Conservation (phyloP, 2,888 invertebrate genomes). For the Hirtodrosophila confusa region DNA sequence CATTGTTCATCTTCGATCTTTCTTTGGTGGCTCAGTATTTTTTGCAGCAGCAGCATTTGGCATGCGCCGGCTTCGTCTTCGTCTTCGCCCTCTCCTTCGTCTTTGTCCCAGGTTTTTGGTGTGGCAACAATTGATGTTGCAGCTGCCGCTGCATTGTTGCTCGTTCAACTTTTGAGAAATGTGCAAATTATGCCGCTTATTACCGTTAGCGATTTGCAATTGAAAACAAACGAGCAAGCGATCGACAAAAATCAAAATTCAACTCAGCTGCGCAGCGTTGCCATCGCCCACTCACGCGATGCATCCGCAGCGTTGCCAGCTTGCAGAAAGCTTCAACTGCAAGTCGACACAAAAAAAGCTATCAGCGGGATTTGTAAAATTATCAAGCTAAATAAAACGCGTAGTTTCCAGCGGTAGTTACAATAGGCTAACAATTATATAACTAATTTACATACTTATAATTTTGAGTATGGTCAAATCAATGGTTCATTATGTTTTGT, state of each 20-base stretch:
- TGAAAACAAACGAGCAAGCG: constrained; percentile 25
- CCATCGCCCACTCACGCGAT: not conserved
- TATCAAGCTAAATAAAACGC: too few species aligned
- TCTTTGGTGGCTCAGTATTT: constrained; percentile 12
- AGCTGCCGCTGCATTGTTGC: constrained; percentile 39
- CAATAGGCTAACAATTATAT: too few species aligned
- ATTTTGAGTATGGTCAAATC: too few species aligned
- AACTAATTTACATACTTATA: too few species aligned
- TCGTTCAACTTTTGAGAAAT: constrained; percentile 44
- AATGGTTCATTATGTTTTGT: too few species aligned
- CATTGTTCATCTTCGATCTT: constrained; percentile 47
- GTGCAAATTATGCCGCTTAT: constrained; percentile 64
- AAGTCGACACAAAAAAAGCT: too few species aligned
- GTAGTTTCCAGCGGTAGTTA: too few species aligned
- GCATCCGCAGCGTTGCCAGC: not conserved
- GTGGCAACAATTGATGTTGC: constrained; percentile 9
- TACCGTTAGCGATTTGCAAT: constrained; percentile 30
- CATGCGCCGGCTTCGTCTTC: constrained; percentile 46
- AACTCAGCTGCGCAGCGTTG: constrained; percentile 13
- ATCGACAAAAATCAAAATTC: not conserved
- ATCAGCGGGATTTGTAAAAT: too few species aligned
- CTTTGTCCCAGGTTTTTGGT: constrained; percentile 1
- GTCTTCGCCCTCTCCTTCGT: constrained; percentile 15
- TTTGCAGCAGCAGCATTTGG: constrained; percentile 32
- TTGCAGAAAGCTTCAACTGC: too few species aligned